Evolutionary conservation across 2,797 vertebrate genomes (phyloP).

Genomic region (Micromesistius poutassou): DNA sequence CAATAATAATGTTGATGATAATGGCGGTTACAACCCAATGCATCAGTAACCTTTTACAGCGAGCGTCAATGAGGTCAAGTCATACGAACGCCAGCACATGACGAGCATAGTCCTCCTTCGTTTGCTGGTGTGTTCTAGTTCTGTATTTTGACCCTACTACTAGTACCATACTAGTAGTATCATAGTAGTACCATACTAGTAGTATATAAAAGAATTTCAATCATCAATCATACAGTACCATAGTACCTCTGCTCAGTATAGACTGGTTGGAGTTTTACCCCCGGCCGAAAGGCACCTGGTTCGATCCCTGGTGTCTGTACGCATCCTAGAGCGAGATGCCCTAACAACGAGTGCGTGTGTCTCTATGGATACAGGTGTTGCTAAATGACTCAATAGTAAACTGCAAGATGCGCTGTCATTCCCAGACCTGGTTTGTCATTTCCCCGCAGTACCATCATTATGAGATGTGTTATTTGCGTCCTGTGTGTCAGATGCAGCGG

Average conservation of each 20-base stretch:
- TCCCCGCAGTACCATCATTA: neutral
- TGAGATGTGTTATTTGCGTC: neutral
- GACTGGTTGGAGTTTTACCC: neutral
- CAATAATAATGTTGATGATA: constrained; percentile 7
- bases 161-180: neutral
- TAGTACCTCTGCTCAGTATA: neutral
- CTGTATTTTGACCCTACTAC: neutral
- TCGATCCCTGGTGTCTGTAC: neutral
- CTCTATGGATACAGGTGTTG: neutral
- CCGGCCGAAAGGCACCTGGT: neutral
- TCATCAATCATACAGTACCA: neutral
- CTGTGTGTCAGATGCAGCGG: neutral
- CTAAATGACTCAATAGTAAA: neutral
- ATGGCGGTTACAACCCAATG: neutral
- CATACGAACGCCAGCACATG: no score
- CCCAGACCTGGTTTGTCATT: neutral
- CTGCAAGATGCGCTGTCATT: neutral
- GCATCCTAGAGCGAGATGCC: neutral
- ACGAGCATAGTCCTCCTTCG: neutral
- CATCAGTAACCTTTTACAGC: neutral
- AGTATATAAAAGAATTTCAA: no score
- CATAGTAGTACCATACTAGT: no score
- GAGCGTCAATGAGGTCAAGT: no score
- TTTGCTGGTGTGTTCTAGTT: neutral
- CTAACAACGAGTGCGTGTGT: neutral